These are phyloP conservation scores for Andrena dorsata DNA, from an alignment of 2,888 invertebrate genomes.

Conservation along the genomic window DNA sequence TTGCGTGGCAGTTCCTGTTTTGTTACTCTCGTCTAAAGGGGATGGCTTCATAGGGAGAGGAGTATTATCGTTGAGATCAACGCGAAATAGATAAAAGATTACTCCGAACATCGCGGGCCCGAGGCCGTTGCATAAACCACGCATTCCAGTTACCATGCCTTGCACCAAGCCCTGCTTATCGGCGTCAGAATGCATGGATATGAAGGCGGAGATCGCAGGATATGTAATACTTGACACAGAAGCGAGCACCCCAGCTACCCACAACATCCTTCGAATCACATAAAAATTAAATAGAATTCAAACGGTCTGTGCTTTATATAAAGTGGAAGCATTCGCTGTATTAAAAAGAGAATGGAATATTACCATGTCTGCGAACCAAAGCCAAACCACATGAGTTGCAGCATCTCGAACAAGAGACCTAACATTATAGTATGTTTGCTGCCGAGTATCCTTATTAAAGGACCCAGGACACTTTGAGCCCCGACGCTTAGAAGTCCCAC, in stretches of 20 bases:
- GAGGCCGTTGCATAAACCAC: conserved; percentile 98
- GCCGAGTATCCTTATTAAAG: conserved; percentile 91
- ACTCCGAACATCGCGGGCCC: conserved; percentile 99
- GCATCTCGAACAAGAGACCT: conserved; percentile 97
- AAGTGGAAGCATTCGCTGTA: neutral
- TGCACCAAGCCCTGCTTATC: conserved; percentile 98
- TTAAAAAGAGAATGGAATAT: conserved; percentile 71
- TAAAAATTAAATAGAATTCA: conserved; percentile 21
- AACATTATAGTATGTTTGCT: conserved; percentile 99
- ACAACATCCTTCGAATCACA: conserved; percentile 94
- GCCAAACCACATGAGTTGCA: conserved; percentile 98
- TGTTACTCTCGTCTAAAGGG: conserved; percentile 85
- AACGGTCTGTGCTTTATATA: neutral
- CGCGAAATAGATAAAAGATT: conserved; percentile 99
- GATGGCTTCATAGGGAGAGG: conserved; percentile 79
- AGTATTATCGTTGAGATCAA: conserved; percentile 94
- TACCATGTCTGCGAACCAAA: conserved; percentile 98
- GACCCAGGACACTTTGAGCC: conserved; percentile 95
- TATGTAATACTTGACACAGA: conserved; percentile 98
- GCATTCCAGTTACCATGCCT: conserved; percentile 99
- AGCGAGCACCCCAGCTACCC: conserved; percentile 98
- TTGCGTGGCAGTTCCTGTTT: conserved; percentile 83
- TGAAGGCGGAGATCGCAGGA: conserved; percentile 99
- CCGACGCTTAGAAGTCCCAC: conserved; percentile 98
- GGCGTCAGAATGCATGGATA: conserved; percentile 98